These are phyloP conservation scores for Micronycteris hirsuta DNA, from an alignment of 2,113 vertebrate genomes.

Conservation along the genomic window DNA sequence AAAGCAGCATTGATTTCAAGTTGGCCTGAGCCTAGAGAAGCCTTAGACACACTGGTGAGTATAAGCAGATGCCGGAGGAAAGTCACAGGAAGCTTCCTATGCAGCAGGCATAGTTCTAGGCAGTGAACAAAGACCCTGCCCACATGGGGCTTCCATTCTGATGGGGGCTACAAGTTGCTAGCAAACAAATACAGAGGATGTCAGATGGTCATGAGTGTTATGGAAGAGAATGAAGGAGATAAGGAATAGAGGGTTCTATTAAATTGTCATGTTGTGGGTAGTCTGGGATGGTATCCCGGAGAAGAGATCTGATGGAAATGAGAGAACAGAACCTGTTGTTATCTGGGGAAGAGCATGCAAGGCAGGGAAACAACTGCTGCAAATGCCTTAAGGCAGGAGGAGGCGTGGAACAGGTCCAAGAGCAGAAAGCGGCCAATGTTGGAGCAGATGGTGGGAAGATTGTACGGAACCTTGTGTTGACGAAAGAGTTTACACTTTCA, in stretches of 20 bases:
- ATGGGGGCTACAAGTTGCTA: not conserved
- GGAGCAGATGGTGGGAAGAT: not conserved
- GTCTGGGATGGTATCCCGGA: not conserved
- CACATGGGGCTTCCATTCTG: not conserved
- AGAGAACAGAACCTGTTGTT: not conserved
- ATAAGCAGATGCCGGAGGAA: not conserved
- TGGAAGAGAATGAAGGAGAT: not conserved
- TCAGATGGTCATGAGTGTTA: not conserved
- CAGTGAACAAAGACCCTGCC: not conserved
- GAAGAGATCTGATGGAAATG: not conserved
- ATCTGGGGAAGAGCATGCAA: not conserved
- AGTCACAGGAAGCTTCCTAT: not conserved
- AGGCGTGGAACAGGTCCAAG: not conserved
- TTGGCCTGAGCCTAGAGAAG: not conserved
- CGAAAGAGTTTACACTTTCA: not conserved
- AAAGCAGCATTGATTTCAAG: not conserved
- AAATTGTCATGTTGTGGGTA: not conserved
- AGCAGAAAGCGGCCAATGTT: not conserved
- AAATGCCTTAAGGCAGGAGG: not conserved
- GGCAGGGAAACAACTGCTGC: not conserved
- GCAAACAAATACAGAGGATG: not conserved
- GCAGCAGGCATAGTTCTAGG: not conserved
- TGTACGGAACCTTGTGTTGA: not conserved
- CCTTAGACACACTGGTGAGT: not conserved
- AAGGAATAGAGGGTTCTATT: not conserved